phyloP scores from a whole-genome alignment of 2,797 vertebrate species.

The Danio jaintianensis region DNA sequence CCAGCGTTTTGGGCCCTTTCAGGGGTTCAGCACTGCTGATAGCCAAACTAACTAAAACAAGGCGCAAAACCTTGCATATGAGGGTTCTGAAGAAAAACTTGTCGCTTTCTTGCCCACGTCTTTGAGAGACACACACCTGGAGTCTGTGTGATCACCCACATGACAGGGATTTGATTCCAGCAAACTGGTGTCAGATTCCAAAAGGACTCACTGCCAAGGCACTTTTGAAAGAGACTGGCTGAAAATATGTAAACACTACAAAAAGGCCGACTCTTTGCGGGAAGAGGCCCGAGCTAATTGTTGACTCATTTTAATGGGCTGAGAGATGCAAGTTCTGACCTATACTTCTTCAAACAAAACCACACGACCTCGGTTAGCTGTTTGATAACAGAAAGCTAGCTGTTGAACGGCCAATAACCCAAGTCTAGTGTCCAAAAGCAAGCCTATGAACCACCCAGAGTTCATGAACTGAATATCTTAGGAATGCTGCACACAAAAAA shows the following conservation, averaged over 20 bases:
- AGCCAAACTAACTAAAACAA: constrained; percentile 32
- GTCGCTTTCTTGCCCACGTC: background rate
- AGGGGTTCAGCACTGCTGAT: constrained; percentile 10
- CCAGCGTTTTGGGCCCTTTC: constrained; percentile 31
- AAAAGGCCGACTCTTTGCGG: constrained; percentile 31
- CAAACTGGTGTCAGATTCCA: constrained; percentile 40
- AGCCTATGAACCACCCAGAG: background rate
- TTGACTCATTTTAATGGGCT: constrained; percentile 47
- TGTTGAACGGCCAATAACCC: background rate
- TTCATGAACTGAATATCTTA: background rate
- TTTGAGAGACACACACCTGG: constrained; percentile 42
- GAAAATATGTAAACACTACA: constrained; percentile 42
- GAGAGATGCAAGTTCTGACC: constrained; percentile 43
- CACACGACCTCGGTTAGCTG: constrained; percentile 4
- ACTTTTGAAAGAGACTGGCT: constrained; percentile 22
- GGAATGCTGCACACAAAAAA: background rate
- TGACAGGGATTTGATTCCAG: constrained; percentile 28
- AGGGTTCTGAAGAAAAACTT: background rate
- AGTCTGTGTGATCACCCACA: constrained; percentile 43
- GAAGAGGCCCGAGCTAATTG: constrained; percentile 40
- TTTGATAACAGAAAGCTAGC: background rate
- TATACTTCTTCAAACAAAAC: constrained; percentile 30
- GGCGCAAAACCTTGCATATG: background rate
- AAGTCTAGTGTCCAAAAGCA: background rate
- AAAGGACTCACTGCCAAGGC: constrained; percentile 24